Base-by-base conservation (phyloP, 2,113 vertebrate genomes). In the Laticauda laticaudata region DNA sequence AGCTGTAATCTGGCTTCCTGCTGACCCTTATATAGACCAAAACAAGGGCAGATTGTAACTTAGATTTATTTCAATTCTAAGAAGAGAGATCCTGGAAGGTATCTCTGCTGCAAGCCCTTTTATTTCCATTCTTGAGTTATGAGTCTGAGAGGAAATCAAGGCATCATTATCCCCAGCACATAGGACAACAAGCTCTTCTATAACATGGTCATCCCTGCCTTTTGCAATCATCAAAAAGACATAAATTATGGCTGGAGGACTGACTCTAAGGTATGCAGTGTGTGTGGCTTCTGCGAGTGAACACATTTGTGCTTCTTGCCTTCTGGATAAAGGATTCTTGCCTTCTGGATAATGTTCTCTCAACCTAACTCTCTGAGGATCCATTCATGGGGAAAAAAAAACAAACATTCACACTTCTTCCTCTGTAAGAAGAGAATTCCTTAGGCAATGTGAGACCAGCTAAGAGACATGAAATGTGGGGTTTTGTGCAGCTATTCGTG, bases 101-200 rank as follows among this genome's bases (percentile, higher is more conserved):
- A 20, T 2, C 92, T 94, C 90, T 93, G 26, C 26, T 91, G 21
- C 18, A 93, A 51, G 11, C 10, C 87, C 94, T 93, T 24, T 4
- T 89, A 93, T 92, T 91, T 94, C 94, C 69, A 81, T 48, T 87
- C 59, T 81, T 92, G 86, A 93, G 48, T 94, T 12, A 64, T 18
- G 0, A 87, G 12, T 91, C 95, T 91, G 85, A 23, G 34, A 64
- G 43, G 1, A 0, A 2, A 93, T 87, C n/a, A 91, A n/a, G 29
- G 1, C 93, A 21, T 21, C 91, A n/a, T 88, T 96, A 90, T 94
- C 91, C 87, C 48, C 90, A 1, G 54, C 90, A 75, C 1, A 15
- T 6, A 43, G 56, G 18, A 61, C 87, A 75, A 26, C 91, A 92
- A 85, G 4, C 56, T 88, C 64, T 10, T 48, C 1, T 81, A 3